Evolutionary conservation across 2,888 invertebrate species (phyloP).

Genomic region (Ormyrus pomaceus): DNA sequence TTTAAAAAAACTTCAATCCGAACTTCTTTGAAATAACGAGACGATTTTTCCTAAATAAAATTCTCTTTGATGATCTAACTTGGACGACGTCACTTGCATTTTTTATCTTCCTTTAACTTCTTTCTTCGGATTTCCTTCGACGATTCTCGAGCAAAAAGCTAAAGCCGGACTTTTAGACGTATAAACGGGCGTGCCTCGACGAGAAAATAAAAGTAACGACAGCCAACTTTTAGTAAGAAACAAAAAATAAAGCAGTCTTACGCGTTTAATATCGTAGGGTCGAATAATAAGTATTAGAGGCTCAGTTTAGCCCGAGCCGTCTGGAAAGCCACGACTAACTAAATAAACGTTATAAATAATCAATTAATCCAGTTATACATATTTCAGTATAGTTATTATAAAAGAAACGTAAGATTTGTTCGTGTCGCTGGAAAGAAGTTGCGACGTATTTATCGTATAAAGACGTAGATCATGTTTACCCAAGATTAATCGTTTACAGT

Average conservation of each 20-base stretch:
- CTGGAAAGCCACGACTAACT: constrained; percentile 61
- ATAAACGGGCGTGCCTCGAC: constrained; percentile 31
- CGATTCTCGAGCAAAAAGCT: constrained; percentile 17
- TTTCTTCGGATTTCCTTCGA: constrained; percentile 23
- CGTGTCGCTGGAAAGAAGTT: constrained; percentile 57
- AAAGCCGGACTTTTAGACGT: constrained; percentile 45
- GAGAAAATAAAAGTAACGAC: constrained; percentile 13
- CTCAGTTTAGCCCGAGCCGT: constrained; percentile 59
- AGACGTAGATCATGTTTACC: constrained; percentile 64
- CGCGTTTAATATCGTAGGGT: constrained; percentile 53
- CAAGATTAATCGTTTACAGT: constrained; percentile 63
- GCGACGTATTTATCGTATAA: constrained; percentile 59
- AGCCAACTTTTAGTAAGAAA: neutral
- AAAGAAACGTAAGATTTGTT: constrained; percentile 64
- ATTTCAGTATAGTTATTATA: constrained; percentile 64
- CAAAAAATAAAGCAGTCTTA: constrained; percentile 13
- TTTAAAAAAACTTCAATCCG: constrained; percentile 1
- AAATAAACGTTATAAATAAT: constrained; percentile 67
- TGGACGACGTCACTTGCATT: constrained; percentile 16
- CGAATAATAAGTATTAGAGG: constrained; percentile 60
- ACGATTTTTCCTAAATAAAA: neutral
- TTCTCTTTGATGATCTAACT: constrained; percentile 7
- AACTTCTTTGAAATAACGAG: neutral
- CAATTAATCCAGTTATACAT: constrained; percentile 67
- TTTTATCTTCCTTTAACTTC: constrained; percentile 17